phyloP scores from a whole-genome alignment of 1,140 invertebrate species.

The Drosophila orena region DNA sequence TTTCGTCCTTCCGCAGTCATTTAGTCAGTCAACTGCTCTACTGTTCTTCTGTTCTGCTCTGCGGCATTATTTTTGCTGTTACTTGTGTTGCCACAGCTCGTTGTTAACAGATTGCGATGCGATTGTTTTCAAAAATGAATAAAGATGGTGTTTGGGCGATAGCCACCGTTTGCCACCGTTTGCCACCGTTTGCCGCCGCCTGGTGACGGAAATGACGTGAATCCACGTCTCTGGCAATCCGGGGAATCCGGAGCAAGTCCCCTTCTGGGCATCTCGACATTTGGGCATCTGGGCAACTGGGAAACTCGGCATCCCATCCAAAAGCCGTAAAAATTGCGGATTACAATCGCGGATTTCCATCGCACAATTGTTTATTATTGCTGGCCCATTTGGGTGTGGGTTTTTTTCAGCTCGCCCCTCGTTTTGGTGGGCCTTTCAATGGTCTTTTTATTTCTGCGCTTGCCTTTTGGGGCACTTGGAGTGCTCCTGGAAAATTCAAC shows the following conservation, averaged over 20 bases:
- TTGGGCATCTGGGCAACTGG: not conserved
- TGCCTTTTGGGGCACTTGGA: conserved; percentile 32
- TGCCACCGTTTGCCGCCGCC: not conserved
- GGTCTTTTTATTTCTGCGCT: conserved; percentile 25
- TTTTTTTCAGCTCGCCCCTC: not conserved
- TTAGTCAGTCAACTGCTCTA: conserved; percentile 65
- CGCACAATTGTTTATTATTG: conserved; percentile 82
- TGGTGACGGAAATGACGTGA: conserved; percentile 63
- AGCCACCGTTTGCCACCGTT: conserved; percentile 11
- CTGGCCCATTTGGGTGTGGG: conserved; percentile 39
- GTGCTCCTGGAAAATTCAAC: not conserved
- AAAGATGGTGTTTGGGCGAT: conserved; percentile 72
- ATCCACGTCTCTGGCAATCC: not conserved
- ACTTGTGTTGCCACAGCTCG: conserved; percentile 37
- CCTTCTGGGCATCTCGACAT: not conserved
- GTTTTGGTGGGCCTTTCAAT: not conserved
- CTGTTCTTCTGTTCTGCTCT: conserved; percentile 19
- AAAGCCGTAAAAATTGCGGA: conserved; percentile 85
- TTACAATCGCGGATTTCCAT: conserved; percentile 84
- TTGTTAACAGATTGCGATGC: conserved; percentile 69
- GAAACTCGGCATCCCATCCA: conserved; percentile 35
- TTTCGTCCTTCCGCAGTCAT: conserved; percentile 36
- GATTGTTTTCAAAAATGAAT: conserved; percentile 71
- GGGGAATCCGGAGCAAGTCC: not conserved
- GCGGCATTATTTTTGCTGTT: conserved; percentile 66